Conservation (phyloP, 2,888 invertebrate species). For the Acanthosoma haemorrhoidale region DNA sequence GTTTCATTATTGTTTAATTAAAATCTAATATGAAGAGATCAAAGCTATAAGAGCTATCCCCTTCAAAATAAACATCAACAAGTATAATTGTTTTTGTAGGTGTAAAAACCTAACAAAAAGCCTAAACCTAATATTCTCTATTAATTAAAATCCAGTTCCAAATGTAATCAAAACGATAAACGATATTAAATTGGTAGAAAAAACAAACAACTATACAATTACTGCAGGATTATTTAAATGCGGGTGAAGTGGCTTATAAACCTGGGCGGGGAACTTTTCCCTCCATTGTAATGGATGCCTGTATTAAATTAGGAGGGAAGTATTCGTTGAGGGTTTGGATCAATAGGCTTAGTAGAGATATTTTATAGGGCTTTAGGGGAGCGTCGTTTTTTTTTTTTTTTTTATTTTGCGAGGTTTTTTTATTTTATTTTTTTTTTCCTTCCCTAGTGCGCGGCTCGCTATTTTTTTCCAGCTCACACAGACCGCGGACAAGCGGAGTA, state of each 20-base stretch:
- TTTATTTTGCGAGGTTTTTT: not conserved
- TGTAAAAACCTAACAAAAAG: too few relatives aligned
- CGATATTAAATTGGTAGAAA: too few relatives aligned
- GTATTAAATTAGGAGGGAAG: slow-evolving; percentile 1
- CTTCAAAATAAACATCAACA: too few relatives aligned
- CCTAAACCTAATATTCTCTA: too few relatives aligned
- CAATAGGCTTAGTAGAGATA: slow-evolving; percentile 8
- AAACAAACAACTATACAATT: too few relatives aligned
- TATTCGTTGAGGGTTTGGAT: not conserved
- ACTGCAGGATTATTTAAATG: not conserved
- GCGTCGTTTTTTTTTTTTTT: not conserved
- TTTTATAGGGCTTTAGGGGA: slow-evolving; percentile 5
- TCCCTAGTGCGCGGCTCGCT: not conserved
- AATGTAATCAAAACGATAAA: too few relatives aligned
- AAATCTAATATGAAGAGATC: too few relatives aligned
- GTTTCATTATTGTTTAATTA: too few relatives aligned
- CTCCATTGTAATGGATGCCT: not conserved
- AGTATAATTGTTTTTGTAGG: too few relatives aligned
- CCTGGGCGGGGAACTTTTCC: not conserved
- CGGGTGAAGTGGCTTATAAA: not conserved
- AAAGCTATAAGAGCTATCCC: too few relatives aligned
- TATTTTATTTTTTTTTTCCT: not conserved
- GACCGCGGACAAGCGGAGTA: slow-evolving; percentile 8
- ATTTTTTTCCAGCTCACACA: not conserved
- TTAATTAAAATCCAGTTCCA: too few relatives aligned